Percentiles rank a stretch among this genome's conserved stretches.
These are phyloP conservation scores for Chloroceryle amazona DNA, from an alignment of 2,797 vertebrate species.

Conservation along the genomic window DNA sequence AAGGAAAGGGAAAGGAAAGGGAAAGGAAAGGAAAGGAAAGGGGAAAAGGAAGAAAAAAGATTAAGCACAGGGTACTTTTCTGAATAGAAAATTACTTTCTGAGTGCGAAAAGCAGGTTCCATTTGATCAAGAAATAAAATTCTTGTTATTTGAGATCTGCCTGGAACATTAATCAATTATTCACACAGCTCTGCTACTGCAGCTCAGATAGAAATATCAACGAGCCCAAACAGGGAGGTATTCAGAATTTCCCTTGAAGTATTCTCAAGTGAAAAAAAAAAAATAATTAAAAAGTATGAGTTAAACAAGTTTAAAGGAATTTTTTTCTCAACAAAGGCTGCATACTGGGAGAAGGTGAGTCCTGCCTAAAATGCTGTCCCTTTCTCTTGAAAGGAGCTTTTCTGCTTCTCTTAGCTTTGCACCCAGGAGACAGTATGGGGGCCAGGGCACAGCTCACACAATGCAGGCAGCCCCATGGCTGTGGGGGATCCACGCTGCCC, in stretches of 20 bases:
- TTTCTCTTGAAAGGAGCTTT: not conserved
- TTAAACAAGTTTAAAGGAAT: not conserved
- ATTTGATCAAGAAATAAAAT: not conserved
- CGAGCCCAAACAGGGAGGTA: not conserved
- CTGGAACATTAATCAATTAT: constrained; percentile 18
- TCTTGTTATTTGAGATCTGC: constrained; percentile 29
- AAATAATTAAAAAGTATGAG: not conserved
- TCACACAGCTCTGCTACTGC: not conserved
- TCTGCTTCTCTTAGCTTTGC: not conserved
- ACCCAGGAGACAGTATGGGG: rapidly evolving
- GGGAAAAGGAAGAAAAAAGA: not conserved
- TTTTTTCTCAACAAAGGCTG: not conserved
- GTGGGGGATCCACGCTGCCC: rapidly evolving
- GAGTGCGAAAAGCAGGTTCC: not conserved
- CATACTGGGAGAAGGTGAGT: not conserved
- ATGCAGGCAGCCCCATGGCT: not conserved
- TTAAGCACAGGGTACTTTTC: not conserved
- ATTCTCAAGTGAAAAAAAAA: not conserved
- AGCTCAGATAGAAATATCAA: constrained; percentile 13
- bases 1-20: rapidly evolving
- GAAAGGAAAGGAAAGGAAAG: too few relatives aligned
- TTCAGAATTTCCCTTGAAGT: constrained; percentile 8
- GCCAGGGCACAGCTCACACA: not conserved
- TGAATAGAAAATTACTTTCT: not conserved
- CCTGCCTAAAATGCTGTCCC: not conserved